These are phyloP conservation scores for Calosoma granatense DNA, from an alignment of 1,140 invertebrate species.

Conservation along the genomic window DNA sequence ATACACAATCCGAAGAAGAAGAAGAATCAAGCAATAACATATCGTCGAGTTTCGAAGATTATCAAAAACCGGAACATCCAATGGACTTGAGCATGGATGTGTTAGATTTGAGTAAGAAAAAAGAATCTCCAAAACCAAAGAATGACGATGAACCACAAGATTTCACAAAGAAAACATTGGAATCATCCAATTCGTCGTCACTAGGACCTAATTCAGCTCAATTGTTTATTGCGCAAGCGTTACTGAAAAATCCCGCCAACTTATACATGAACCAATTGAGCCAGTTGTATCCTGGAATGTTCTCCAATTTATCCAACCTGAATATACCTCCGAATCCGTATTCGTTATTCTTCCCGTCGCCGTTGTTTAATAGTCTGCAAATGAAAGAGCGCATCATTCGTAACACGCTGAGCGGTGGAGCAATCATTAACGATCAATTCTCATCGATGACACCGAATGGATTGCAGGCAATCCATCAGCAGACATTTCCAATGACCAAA, in stretches of 20 bases:
- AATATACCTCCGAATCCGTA: conserved; percentile 12
- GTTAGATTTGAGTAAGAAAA: conserved; percentile 80
- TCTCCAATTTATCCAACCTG: too few species aligned
- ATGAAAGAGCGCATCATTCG: conserved; percentile 50
- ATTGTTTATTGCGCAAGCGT: conserved; percentile 44
- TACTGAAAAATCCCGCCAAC: conserved; percentile 43
- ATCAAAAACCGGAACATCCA: conserved; percentile 46
- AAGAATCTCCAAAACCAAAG: conserved; percentile 21
- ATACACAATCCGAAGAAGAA: conserved; percentile 29
- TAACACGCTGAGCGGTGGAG: conserved; percentile 54
- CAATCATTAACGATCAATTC: conserved; percentile 46
- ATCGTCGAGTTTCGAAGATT: conserved; percentile 27
- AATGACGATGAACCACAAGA: conserved; percentile 34
- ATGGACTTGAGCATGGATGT: conserved; percentile 73
- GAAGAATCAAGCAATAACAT: neutral
- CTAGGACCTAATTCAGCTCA: conserved; percentile 37
- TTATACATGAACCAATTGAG: conserved; percentile 9
- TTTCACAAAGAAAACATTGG: conserved; percentile 33
- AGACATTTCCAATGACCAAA: conserved; percentile 14
- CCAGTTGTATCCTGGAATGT: conserved; percentile 12
- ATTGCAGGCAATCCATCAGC: neutral
- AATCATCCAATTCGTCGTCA: conserved; percentile 27
- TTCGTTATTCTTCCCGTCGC: conserved; percentile 18
- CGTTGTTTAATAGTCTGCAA: conserved; percentile 26
- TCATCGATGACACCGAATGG: neutral